Evolutionary conservation across 2,888 invertebrate genomes (phyloP).

Genomic region (Furcula furcula): DNA sequence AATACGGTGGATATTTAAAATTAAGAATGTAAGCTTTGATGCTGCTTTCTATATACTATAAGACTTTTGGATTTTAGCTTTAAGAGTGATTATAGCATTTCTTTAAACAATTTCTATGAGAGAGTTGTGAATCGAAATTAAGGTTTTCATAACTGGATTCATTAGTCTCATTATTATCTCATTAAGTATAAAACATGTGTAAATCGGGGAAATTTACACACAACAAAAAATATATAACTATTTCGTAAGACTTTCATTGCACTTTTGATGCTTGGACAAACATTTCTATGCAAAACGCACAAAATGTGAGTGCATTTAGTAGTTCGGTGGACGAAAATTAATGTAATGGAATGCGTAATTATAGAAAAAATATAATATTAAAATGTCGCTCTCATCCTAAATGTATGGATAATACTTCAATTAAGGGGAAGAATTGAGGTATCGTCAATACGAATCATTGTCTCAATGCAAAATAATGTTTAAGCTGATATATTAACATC

Average conservation of each 20-base stretch:
- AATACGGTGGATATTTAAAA: constrained; percentile 41
- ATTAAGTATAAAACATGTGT: constrained; percentile 52
- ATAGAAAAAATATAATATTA: constrained; percentile 31
- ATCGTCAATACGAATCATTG: constrained; percentile 45
- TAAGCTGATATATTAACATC: constrained; percentile 60
- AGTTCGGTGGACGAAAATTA: constrained; percentile 19
- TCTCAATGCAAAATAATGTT: constrained; percentile 45
- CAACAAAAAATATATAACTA: constrained; percentile 23
- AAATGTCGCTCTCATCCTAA: constrained; percentile 33
- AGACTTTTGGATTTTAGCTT: constrained; percentile 62
- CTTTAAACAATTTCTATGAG: constrained; percentile 47
- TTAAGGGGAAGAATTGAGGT: constrained; percentile 79
- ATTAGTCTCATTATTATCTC: constrained; percentile 44
- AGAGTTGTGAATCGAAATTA: constrained; percentile 67
- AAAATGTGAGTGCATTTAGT: constrained; percentile 45
- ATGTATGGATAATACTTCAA: constrained; percentile 64
- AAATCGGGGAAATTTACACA: constrained; percentile 80
- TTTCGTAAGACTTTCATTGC: constrained; percentile 50
- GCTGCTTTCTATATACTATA: constrained; percentile 59
- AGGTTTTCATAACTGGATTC: constrained; percentile 38
- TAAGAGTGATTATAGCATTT: constrained; percentile 48
- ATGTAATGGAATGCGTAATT: constrained; percentile 2
- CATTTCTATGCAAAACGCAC: constrained; percentile 63
- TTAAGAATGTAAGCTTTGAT: constrained; percentile 51
- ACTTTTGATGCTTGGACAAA: constrained; percentile 68